phyloP scores from a whole-genome alignment of 2,797 vertebrate species.

The Cuniculus paca region DNA sequence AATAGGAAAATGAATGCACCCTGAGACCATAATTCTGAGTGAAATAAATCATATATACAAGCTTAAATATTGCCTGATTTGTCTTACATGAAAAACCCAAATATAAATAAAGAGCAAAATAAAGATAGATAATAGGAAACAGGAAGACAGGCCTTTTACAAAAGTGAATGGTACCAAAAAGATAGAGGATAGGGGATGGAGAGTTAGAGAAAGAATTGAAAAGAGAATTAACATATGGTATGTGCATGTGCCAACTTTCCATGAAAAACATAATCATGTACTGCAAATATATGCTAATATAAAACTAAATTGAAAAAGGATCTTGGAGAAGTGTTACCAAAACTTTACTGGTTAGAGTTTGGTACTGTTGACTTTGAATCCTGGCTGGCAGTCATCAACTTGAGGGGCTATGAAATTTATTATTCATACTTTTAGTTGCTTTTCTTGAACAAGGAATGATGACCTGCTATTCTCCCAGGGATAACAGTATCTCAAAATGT shows the following conservation, averaged over 20 bases:
- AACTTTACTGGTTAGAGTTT: not conserved
- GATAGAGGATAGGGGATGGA: not conserved
- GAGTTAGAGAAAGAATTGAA: accelerated
- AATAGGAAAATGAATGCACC: not conserved
- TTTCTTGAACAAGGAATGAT: not conserved
- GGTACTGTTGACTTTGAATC: not conserved
- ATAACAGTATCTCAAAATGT: not conserved
- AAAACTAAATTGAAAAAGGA: not conserved
- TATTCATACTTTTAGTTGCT: not conserved
- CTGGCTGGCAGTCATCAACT: not conserved
- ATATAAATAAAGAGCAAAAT: not conserved
- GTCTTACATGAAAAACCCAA: not conserved
- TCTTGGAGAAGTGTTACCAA: not conserved
- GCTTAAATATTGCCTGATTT: not conserved
- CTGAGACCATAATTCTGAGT: not conserved
- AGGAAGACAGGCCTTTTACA: not conserved
- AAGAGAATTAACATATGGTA: not conserved
- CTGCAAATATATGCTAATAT: not conserved
- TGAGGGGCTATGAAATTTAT: not conserved
- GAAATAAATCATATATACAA: not conserved
- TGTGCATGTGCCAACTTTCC: not conserved
- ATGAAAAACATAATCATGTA: not conserved
- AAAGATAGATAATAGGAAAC: not conserved
- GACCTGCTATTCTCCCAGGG: not conserved
- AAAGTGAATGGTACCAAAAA: not conserved